Percentiles rank a stretch among this genome's conserved stretches.
Conservation (phyloP, 2,113 vertebrate genomes). For the Zosterops hypoxanthus region DNA sequence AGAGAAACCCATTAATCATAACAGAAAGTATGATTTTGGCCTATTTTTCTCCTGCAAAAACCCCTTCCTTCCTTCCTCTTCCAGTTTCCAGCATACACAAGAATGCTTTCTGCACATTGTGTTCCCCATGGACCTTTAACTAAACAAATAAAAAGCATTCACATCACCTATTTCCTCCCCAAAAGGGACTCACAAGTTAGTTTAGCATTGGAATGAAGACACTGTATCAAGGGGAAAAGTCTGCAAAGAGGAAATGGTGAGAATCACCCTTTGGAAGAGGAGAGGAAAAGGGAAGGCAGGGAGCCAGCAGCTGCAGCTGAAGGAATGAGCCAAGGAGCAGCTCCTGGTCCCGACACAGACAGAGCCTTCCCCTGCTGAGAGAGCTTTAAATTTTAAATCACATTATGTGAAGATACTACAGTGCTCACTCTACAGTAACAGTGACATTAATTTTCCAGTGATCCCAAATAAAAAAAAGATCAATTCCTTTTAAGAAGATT, state of each 20-base stretch:
- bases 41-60: conserved; percentile 5
- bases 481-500: not conserved
- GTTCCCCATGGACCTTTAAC: not conserved
- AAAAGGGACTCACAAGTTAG: not conserved
- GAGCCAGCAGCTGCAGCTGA: conserved; percentile 50
- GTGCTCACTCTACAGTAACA: not conserved
- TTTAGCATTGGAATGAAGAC: conserved; percentile 14
- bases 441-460: not conserved
- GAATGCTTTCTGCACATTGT: not conserved
- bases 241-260: conserved; percentile 15
- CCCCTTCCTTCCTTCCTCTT: not conserved
- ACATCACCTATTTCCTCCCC: conserved; percentile 25
- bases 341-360: not conserved
- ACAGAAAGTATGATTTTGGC: not conserved
- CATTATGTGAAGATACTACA: not conserved
- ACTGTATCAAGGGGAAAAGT: conserved; percentile 23
- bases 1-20: conserved; percentile 32
- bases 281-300: conserved; percentile 23
- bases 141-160: not conserved
- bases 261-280: conserved; percentile 18
- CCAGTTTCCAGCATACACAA: not conserved
- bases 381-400: not conserved
- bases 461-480: not conserved
- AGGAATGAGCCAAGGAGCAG: not conserved
- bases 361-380: not conserved